These are phyloP conservation scores for Conistra vaccinii DNA, from an alignment of 2,888 invertebrate genomes.

Conservation along the genomic window DNA sequence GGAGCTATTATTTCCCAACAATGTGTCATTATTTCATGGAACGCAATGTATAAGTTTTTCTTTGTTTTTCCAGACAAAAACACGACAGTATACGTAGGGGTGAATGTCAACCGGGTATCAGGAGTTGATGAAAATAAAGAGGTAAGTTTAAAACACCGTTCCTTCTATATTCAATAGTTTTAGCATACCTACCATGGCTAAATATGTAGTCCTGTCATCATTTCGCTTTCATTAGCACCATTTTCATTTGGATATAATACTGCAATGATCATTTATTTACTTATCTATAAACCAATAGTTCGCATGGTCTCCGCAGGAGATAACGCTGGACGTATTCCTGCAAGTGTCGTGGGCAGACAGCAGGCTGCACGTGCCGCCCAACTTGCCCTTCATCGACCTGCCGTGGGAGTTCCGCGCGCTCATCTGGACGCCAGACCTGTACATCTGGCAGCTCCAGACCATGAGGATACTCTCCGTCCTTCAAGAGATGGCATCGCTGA, in stretches of 20 bases:
- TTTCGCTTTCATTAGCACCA: slow-evolving; percentile 38
- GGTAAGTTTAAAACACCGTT: slow-evolving; percentile 79
- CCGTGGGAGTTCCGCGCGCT: slow-evolving; percentile 92
- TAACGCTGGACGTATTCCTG: slow-evolving; percentile 92
- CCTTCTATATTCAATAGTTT: not conserved
- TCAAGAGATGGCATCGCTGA: slow-evolving; percentile 92
- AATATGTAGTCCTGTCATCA: not conserved
- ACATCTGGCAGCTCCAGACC: slow-evolving; percentile 92
- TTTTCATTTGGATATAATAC: slow-evolving; percentile 28
- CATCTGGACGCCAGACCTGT: slow-evolving; percentile 92
- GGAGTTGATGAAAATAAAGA: slow-evolving; percentile 92
- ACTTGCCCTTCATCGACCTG: slow-evolving; percentile 89
- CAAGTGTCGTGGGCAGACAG: slow-evolving; percentile 92
- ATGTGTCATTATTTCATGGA: slow-evolving; percentile 65
- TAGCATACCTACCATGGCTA: slow-evolving; percentile 41
- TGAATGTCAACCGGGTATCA: slow-evolving; percentile 92
- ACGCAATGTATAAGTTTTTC: slow-evolving; percentile 57
- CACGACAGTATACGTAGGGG: slow-evolving; percentile 91
- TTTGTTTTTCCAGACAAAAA: slow-evolving; percentile 87
- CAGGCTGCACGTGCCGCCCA: slow-evolving; percentile 86
- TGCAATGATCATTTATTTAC: slow-evolving; percentile 32
- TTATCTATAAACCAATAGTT: slow-evolving; percentile 46
- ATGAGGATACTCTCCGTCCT: slow-evolving; percentile 91
- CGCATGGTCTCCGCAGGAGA: slow-evolving; percentile 85
- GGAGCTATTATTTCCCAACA: slow-evolving; percentile 62